These are phyloP conservation scores for Polydrusus cervinus DNA, from an alignment of 2,888 invertebrate genomes.

Conservation along the genomic window DNA sequence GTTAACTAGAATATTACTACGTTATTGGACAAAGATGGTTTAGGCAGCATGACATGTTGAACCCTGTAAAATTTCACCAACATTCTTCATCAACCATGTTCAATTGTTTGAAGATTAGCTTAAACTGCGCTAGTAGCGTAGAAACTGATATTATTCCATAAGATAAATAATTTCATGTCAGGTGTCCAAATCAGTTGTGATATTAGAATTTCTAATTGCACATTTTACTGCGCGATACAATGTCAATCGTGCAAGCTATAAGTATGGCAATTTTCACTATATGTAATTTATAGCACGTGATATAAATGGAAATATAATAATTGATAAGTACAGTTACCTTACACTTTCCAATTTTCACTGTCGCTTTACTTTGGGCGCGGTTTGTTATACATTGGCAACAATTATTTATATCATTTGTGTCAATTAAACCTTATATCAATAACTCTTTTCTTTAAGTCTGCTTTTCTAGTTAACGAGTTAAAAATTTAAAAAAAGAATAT, in stretches of 20 bases:
- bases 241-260: background rate
- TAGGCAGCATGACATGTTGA: too few species aligned
- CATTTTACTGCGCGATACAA: background rate
- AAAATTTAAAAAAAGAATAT: background rate
- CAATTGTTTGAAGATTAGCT: too few species aligned
- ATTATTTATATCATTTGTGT: background rate
- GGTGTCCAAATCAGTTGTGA: background rate
- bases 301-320: background rate
- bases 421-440: too few species aligned
- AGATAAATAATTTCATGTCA: background rate
- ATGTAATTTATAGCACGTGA: slow-evolving; percentile 11
- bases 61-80: too few species aligned
- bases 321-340: slow-evolving; percentile 22
- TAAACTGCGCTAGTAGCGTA: too few species aligned
- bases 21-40: too few species aligned
- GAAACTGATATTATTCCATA: too few species aligned
- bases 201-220: slow-evolving; percentile 6
- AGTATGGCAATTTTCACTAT: background rate
- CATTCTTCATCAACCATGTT: too few species aligned
- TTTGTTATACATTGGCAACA: background rate
- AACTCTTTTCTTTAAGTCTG: background rate
- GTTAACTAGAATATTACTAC: too few species aligned
- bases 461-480: background rate
- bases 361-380: slow-evolving; percentile 1
- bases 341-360: slow-evolving; percentile 25